Conservation (phyloP, 2,888 invertebrate species). For the Rosalia funebris region DNA sequence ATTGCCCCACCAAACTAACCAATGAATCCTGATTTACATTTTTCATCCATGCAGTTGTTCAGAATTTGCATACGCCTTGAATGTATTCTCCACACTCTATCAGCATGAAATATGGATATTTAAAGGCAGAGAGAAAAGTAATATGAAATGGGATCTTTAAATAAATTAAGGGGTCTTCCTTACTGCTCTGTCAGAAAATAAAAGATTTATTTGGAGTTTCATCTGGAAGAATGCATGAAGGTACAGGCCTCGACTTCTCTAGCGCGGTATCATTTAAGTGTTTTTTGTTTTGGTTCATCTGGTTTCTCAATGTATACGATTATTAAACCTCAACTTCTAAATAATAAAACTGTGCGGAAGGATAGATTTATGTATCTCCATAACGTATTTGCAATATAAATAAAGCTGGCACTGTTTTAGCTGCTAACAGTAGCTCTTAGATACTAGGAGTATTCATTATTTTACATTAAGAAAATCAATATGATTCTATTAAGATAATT, state of each 20-base stretch:
- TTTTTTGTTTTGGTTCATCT: no score
- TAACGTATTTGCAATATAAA: no score
- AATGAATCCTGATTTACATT: slow-evolving; percentile 8
- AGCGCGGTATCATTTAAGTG: background rate
- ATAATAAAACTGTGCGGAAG: no score
- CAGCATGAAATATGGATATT: slow-evolving; percentile 22
- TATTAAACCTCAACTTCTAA: no score
- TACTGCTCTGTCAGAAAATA: slow-evolving; percentile 8
- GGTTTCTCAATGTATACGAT: no score
- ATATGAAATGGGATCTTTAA: slow-evolving; percentile 26
- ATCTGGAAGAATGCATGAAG: background rate
- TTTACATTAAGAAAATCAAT: no score
- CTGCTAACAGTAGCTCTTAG: no score
- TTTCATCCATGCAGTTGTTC: slow-evolving; percentile 25
- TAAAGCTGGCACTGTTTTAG: no score
- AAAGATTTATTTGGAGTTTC: slow-evolving; percentile 19
- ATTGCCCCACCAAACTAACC: slow-evolving; percentile 13
- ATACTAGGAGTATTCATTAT: no score
- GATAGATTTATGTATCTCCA: no score
- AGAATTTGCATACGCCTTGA: slow-evolving; percentile 20
- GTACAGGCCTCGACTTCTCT: slow-evolving; percentile 3
- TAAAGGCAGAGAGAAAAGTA: slow-evolving; percentile 18
- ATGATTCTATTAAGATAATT: no score
- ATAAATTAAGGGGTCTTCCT: slow-evolving; percentile 23
- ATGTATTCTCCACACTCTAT: slow-evolving; percentile 15